Conservation (phyloP, 2,888 invertebrate species). For the Xanthorhoe spadicearia region DNA sequence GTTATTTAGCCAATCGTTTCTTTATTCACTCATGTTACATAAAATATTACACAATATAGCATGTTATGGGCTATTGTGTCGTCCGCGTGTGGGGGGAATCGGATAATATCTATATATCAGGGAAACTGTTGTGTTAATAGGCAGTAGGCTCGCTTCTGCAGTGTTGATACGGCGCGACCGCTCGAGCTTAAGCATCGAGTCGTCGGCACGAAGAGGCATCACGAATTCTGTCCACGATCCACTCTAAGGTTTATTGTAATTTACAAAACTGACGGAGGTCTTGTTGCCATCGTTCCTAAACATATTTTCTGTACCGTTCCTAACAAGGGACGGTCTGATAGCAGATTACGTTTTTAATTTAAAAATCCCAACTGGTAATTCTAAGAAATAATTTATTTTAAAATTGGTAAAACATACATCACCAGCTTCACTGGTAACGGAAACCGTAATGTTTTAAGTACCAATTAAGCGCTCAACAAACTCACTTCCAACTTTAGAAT, state of each 20-base stretch:
- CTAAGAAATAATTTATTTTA: slow-evolving; percentile 23
- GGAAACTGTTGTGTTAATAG: slow-evolving; percentile 66
- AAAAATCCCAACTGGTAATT: slow-evolving; percentile 38
- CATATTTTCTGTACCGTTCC: slow-evolving; percentile 68
- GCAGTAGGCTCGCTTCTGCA: slow-evolving; percentile 65
- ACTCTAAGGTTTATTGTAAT: slow-evolving; percentile 80
- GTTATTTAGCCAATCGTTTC: slow-evolving; percentile 65
- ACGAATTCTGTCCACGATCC: slow-evolving; percentile 77
- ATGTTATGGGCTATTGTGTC: slow-evolving; percentile 45
- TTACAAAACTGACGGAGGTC: slow-evolving; percentile 81
- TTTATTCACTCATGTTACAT: slow-evolving; percentile 56
- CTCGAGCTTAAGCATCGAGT: slow-evolving; percentile 73
- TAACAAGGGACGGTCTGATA: slow-evolving; percentile 47
- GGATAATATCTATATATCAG: slow-evolving; percentile 59
- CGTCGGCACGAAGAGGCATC: slow-evolving; percentile 68
- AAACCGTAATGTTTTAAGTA: slow-evolving; percentile 43
- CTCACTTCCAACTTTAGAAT: slow-evolving; percentile 58
- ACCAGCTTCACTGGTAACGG: slow-evolving; percentile 38
- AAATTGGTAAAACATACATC: slow-evolving; percentile 39
- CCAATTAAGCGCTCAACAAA: slow-evolving; percentile 56
- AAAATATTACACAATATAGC: slow-evolving; percentile 49
- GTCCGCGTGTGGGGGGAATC: slow-evolving; percentile 43
- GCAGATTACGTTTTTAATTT: slow-evolving; percentile 50
- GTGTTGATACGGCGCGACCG: slow-evolving; percentile 55
- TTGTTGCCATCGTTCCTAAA: slow-evolving; percentile 71